Conservation (phyloP, 2,113 vertebrate genomes). For the Apodemus sylvaticus region DNA sequence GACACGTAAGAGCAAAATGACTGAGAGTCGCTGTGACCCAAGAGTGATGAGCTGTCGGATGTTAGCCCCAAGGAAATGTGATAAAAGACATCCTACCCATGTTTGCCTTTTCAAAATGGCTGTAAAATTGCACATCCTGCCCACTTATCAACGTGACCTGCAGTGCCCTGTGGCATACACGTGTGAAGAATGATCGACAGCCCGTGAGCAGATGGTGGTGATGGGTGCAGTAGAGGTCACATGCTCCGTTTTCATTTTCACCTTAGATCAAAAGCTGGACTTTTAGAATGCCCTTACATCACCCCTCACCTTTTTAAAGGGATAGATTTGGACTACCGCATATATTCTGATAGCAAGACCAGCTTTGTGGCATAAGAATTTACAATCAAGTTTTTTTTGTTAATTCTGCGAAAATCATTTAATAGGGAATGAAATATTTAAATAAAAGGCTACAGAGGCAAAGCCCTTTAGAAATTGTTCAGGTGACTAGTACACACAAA, state of each 20-base stretch:
- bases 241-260: slow-evolving; percentile 29
- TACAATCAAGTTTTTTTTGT: background rate
- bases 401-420: background rate
- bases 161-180: background rate
- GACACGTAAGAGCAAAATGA: background rate
- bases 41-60: slow-evolving; percentile 25
- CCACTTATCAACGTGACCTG: background rate
- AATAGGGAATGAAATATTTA: background rate
- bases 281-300: background rate
- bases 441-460: slow-evolving; percentile 28
- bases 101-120: background rate
- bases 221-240: background rate
- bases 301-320: background rate
- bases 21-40: background rate
- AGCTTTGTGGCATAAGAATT: background rate
- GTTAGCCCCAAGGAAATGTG: slow-evolving; percentile 38
- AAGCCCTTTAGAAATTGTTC: background rate
- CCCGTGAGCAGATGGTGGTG: background rate
- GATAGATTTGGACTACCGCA: background rate
- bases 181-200: background rate
- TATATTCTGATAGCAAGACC: background rate
- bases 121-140: background rate
- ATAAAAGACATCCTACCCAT: slow-evolving; percentile 10
- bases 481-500: background rate
- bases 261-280: background rate